Conservation (phyloP, 1,140 invertebrate species). For the Penaeus vannamei region DNA sequence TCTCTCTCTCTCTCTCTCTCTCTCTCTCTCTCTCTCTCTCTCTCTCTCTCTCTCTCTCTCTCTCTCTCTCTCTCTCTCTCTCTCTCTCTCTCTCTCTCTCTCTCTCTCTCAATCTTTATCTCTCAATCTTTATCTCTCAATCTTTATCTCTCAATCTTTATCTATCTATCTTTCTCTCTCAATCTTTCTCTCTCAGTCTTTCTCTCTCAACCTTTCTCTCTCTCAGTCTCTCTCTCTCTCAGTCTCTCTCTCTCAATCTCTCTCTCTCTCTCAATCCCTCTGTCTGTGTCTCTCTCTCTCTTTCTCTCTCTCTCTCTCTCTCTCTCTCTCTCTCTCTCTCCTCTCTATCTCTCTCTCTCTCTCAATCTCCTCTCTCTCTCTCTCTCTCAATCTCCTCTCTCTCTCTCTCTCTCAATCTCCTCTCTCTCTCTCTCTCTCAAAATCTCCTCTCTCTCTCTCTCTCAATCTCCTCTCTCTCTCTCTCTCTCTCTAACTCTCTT, state of each 20-base stretch:
- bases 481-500: constrained; percentile 1
- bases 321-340: constrained; percentile 6
- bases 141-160: background rate
- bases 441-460: background rate
- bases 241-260: background rate
- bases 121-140: background rate
- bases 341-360: background rate
- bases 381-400: background rate
- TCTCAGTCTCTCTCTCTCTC: background rate
- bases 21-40: background rate
- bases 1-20: background rate
- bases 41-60: accelerated
- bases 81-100: background rate
- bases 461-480: background rate
- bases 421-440: no score
- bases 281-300: background rate
- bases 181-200: background rate
- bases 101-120: no score
- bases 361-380: background rate
- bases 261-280: background rate
- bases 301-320: background rate
- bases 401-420: no score
- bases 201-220: no score
- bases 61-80: accelerated
- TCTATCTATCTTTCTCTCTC: background rate